These are phyloP conservation scores for Microplitis mediator DNA, from an alignment of 1,140 invertebrate genomes.

Conservation along the genomic window DNA sequence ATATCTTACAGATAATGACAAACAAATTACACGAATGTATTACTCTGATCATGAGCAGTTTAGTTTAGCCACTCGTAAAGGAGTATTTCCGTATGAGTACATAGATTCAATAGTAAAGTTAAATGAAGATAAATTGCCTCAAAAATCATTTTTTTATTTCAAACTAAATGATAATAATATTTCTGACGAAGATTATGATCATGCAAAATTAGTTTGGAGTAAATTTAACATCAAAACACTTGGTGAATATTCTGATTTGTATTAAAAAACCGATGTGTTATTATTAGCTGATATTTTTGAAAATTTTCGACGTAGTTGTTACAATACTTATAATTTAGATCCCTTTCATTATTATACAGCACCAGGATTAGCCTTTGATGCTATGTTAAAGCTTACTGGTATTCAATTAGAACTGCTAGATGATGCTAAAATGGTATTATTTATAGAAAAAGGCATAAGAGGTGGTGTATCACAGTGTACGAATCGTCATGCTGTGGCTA, in stretches of 20 bases:
- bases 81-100: conserved; percentile 47
- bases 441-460: conserved; percentile 50
- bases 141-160: conserved; percentile 46
- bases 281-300: conserved; percentile 58
- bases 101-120: conserved; percentile 41
- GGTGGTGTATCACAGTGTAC: conserved; percentile 50
- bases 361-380: not conserved
- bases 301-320: conserved; percentile 50
- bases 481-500: conserved; percentile 53
- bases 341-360: conserved; percentile 45
- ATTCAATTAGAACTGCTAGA: not conserved
- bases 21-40: conserved; percentile 25
- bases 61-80: conserved; percentile 23
- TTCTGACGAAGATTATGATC: conserved; percentile 46
- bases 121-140: conserved; percentile 42
- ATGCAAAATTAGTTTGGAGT: conserved; percentile 50
- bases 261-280: conserved; percentile 35
- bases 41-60: conserved; percentile 20
- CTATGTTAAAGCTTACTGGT: not conserved
- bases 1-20: conserved; percentile 28
- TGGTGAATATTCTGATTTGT: conserved; percentile 55
- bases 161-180: conserved; percentile 42
- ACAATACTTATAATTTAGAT: conserved; percentile 46
- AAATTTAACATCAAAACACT: conserved; percentile 49
- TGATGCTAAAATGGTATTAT: conserved; percentile 23